A percentile compares a stretch with the other conserved stretches of the same genome.
Conservation (phyloP, 2,888 invertebrate species). For the Drosophila demipolita region DNA sequence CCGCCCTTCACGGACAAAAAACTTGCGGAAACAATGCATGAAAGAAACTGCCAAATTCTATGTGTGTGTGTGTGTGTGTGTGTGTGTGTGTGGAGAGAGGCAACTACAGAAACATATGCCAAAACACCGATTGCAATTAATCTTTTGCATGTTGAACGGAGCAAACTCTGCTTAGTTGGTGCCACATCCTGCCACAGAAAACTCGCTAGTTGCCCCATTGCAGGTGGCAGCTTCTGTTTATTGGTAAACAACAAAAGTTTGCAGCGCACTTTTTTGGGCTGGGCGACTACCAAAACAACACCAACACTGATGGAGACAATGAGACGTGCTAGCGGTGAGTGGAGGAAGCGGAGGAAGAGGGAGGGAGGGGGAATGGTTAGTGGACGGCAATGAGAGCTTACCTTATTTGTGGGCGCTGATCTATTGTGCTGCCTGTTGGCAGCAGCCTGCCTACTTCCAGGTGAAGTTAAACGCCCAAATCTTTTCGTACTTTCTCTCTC, state of each 20-base stretch:
- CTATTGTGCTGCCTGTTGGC: slow-evolving; percentile 71
- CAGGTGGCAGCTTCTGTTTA: slow-evolving; percentile 63
- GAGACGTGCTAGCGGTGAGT: too few relatives aligned
- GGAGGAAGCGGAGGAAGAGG: too few relatives aligned
- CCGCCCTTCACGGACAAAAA: slow-evolving; percentile 14
- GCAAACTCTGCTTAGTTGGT: slow-evolving; percentile 13
- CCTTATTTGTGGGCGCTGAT: slow-evolving; percentile 56
- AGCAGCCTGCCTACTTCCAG: slow-evolving; percentile 67
- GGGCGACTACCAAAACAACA: slow-evolving; percentile 7
- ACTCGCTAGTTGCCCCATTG: slow-evolving; percentile 20
- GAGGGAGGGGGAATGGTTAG: neutral
- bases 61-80: slow-evolving; percentile 6
- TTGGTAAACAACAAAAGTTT: slow-evolving; percentile 71
- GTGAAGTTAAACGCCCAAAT: slow-evolving; percentile 30
- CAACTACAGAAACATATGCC: slow-evolving; percentile 74
- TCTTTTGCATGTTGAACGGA: slow-evolving; percentile 72
- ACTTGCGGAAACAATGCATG: slow-evolving; percentile 41
- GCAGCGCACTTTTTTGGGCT: slow-evolving; percentile 40
- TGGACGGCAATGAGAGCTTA: slow-evolving; percentile 18
- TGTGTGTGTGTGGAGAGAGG: neutral
- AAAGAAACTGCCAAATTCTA: slow-evolving; percentile 46
- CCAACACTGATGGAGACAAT: neutral
- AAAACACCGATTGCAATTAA: slow-evolving; percentile 82
- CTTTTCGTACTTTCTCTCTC: neutral
- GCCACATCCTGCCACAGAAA: slow-evolving; percentile 3